Evolutionary conservation across 2,113 vertebrate genomes (phyloP).

Genomic region (Nerophis lumbriciformis): DNA sequence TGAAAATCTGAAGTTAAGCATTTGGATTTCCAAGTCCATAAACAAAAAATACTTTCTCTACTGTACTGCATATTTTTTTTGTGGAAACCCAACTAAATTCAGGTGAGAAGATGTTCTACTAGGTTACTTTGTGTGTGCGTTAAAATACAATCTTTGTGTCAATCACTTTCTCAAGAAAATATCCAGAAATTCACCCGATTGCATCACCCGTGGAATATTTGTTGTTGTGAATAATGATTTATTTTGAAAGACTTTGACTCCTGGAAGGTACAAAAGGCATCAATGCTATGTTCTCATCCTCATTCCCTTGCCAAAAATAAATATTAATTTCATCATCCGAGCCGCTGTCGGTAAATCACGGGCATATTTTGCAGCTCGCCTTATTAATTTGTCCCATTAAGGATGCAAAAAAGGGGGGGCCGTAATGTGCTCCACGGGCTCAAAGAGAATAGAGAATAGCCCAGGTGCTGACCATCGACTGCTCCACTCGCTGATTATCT

Average conservation of each 20-base stretch:
- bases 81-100: no score
- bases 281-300: not conserved
- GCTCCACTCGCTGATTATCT: constrained; percentile 28
- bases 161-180: no score
- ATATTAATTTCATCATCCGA: constrained; percentile 48
- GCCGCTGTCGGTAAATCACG: constrained; percentile 23
- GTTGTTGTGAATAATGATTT: constrained; percentile 3
- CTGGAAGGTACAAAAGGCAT: constrained; percentile 7
- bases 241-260: constrained; percentile 5
- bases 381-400: constrained; percentile 40
- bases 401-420: constrained; percentile 13
- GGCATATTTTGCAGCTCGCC: constrained; percentile 27
- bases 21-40: no score
- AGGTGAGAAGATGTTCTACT: no score
- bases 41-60: no score
- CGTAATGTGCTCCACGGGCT: constrained; percentile 26
- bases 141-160: no score
- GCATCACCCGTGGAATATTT: not conserved
- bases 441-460: constrained; percentile 14
- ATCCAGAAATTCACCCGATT: no score
- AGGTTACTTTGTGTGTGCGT: no score
- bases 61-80: no score
- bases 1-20: no score
- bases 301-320: constrained; percentile 14
- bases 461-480: constrained; percentile 1